Percentiles rank a stretch among this genome's conserved stretches.
Evolutionary conservation across 2,113 vertebrate genomes (phyloP).

Genomic region (Bos javanicus): DNA sequence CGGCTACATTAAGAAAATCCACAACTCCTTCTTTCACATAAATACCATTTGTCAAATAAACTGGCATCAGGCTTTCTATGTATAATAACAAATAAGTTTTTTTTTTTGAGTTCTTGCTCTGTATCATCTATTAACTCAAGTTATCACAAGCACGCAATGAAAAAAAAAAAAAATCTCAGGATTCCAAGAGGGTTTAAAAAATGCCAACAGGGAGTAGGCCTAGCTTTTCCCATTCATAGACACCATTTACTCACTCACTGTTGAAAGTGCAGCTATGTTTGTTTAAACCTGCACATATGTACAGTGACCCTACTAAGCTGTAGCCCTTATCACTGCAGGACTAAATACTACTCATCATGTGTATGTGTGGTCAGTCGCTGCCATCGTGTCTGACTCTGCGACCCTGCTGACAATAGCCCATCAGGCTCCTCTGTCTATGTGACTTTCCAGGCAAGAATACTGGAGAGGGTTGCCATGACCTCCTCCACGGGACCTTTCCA

Average conservation of each 20-base stretch:
- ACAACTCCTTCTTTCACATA: neutral
- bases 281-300: neutral
- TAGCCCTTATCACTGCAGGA: neutral
- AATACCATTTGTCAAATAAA: neutral
- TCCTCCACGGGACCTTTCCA: neutral
- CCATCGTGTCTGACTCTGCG: rapidly evolving
- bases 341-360: neutral
- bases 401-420: neutral
- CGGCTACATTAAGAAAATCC: neutral
- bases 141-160: neutral
- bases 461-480: neutral
- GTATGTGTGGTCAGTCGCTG: neutral
- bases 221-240: neutral
- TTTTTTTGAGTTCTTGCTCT: neutral
- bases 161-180: neutral
- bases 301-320: neutral
- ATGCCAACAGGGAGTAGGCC: neutral
- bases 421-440: neutral
- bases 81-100: neutral
- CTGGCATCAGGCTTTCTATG: neutral
- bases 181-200: neutral
- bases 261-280: neutral
- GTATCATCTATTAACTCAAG: neutral
- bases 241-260: neutral
- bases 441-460: neutral